A percentile compares a stretch with the other conserved stretches of the same genome.
These are phyloP conservation scores for Meles meles DNA, from an alignment of 2,113 vertebrate species.

Conservation along the genomic window DNA sequence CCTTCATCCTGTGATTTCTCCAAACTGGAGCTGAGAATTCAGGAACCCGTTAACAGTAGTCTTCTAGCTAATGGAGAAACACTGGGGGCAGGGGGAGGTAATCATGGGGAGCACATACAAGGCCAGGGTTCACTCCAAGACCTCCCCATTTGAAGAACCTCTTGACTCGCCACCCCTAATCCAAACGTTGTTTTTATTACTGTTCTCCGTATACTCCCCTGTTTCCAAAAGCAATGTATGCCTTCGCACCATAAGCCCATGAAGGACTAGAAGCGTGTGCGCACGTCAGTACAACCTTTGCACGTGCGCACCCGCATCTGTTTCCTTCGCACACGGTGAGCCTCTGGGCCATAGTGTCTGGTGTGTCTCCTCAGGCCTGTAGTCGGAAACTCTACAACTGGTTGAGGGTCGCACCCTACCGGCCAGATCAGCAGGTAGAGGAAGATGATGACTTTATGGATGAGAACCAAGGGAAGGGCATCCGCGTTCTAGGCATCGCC, in stretches of 20 bases:
- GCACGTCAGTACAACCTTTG: background rate
- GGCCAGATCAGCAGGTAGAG: constrained; percentile 96
- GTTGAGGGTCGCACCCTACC: constrained; percentile 94
- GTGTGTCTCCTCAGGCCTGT: constrained; percentile 85
- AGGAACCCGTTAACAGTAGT: background rate
- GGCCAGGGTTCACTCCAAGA: background rate
- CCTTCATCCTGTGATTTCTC: background rate
- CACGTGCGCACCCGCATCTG: background rate
- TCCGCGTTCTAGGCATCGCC: constrained; percentile 94
- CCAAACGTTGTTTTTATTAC: fast-evolving
- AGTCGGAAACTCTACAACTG: constrained; percentile 97
- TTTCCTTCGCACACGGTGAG: background rate
- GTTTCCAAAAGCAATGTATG: background rate
- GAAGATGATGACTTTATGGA: constrained; percentile 99
- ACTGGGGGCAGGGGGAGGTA: background rate
- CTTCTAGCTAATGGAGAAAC: background rate
- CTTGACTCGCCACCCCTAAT: background rate
- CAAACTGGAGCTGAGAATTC: background rate
- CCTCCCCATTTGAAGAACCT: background rate
- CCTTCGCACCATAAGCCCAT: background rate
- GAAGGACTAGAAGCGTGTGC: background rate
- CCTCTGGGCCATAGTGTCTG: background rate
- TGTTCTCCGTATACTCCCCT: background rate
- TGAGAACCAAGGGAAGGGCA: constrained; percentile 95
- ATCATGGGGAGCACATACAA: background rate